phyloP scores from a whole-genome alignment of 2,888 invertebrate species.

The Caenorhabditis angaria region DNA sequence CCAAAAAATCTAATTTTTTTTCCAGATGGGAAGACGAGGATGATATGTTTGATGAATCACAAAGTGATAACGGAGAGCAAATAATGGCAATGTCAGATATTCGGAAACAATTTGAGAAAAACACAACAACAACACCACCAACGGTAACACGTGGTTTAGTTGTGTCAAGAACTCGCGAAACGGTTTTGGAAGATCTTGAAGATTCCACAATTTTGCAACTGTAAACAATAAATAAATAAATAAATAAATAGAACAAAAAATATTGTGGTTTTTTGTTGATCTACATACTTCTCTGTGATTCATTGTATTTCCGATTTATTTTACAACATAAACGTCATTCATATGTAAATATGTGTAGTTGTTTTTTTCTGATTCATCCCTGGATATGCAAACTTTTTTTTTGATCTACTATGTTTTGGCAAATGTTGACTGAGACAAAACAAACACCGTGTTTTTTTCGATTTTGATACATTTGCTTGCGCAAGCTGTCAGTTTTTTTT shows the following conservation, averaged over 20 bases:
- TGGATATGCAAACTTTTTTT: constrained; percentile 6
- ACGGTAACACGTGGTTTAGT: constrained; percentile 16
- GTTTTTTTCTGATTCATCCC: constrained; percentile 10
- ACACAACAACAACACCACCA: too few relatives aligned
- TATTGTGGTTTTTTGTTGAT: constrained; percentile 4
- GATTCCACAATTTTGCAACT: constrained; percentile 26
- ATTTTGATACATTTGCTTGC: constrained; percentile 2
- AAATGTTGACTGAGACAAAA: neutral
- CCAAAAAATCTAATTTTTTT: neutral
- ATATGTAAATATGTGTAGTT: neutral
- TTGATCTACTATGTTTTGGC: neutral
- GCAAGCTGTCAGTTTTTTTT: neutral
- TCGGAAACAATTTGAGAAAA: constrained; percentile 19
- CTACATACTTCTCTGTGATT: constrained; percentile 10
- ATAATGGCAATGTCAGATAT: constrained; percentile 45
- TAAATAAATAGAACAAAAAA: neutral
- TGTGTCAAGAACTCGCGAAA: constrained; percentile 34
- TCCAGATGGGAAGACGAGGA: constrained; percentile 44
- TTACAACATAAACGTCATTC: neutral
- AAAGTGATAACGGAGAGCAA: constrained; percentile 41
- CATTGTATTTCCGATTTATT: constrained; percentile 6
- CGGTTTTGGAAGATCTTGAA: constrained; percentile 37
- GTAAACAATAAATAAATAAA: constrained; percentile 9
- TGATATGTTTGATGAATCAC: constrained; percentile 43
- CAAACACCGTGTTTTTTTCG: neutral